A percentile compares a stretch with the other conserved stretches of the same genome.
These are phyloP conservation scores for Pterocles burchelli DNA, from an alignment of 2,113 vertebrate genomes.

Conservation along the genomic window DNA sequence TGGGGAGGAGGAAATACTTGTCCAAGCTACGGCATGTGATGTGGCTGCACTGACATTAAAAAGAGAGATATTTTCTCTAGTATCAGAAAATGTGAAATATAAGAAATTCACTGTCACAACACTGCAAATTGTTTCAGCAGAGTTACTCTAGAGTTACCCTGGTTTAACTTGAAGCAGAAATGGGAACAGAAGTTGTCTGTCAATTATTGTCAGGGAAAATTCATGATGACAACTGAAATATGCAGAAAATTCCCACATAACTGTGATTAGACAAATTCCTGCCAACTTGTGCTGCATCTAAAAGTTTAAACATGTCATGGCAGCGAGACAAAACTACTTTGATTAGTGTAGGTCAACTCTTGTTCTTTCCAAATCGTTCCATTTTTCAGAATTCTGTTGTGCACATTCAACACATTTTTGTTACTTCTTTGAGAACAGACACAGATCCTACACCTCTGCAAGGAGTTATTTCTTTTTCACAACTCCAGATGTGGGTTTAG, in stretches of 20 bases:
- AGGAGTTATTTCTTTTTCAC: not conserved
- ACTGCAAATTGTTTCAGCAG: accelerated
- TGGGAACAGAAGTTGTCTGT: not conserved
- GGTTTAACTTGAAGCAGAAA: not conserved
- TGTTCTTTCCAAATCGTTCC: not conserved
- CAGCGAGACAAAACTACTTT: not conserved
- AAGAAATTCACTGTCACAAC: not conserved
- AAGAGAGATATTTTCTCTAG: not conserved
- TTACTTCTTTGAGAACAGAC: not conserved
- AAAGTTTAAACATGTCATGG: not conserved
- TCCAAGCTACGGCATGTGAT: not conserved
- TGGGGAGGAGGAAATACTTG: not conserved
- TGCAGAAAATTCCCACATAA: not conserved
- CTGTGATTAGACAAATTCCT: not conserved
- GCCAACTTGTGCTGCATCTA: not conserved
- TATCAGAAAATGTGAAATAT: not conserved
- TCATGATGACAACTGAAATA: not conserved
- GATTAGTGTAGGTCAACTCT: not conserved
- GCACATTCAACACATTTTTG: not conserved
- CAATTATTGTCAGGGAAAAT: not conserved
- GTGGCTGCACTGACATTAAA: not conserved
- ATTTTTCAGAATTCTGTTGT: not conserved
- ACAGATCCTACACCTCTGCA: not conserved
- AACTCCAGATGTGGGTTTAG: not conserved
- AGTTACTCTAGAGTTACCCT: not conserved